phyloP scores from a whole-genome alignment of 2,888 invertebrate genomes.

The Caenorhabditis macrosperma region DNA sequence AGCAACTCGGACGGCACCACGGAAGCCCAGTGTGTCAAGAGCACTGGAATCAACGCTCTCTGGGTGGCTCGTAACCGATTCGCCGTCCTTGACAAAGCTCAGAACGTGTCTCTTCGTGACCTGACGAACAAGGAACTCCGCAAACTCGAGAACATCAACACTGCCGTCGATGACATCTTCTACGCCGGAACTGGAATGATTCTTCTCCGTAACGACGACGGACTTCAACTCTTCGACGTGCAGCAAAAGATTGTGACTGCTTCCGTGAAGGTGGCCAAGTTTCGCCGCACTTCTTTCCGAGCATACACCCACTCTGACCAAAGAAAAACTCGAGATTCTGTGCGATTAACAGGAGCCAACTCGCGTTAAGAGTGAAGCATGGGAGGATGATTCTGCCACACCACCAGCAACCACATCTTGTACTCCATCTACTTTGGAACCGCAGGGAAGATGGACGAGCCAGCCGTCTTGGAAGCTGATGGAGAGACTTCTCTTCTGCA shows the following conservation, averaged over 20 bases:
- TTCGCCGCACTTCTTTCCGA: slow-evolving; percentile 93
- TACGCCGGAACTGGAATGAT: slow-evolving; percentile 99
- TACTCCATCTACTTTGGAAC: slow-evolving; percentile 83
- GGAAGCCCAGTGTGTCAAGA: slow-evolving; percentile 84
- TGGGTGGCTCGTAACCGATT: slow-evolving; percentile 98
- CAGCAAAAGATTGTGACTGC: slow-evolving; percentile 90
- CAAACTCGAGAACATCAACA: slow-evolving; percentile 85
- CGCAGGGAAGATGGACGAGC: slow-evolving; percentile 94
- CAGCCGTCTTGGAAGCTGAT: slow-evolving; percentile 94
- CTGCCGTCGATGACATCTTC: slow-evolving; percentile 93
- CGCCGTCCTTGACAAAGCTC: slow-evolving; percentile 94
- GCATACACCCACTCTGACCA: slow-evolving; percentile 84
- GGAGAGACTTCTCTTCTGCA: slow-evolving; percentile 94
- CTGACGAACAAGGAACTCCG: slow-evolving; percentile 96
- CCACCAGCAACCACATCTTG: slow-evolving; percentile 98
- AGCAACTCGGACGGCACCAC: slow-evolving; percentile 81
- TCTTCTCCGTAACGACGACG: slow-evolving; percentile 87
- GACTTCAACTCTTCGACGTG: slow-evolving; percentile 94
- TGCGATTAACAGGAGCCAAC: slow-evolving; percentile 96
- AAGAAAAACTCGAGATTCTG: slow-evolving; percentile 85
- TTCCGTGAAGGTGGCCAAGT: slow-evolving; percentile 78
- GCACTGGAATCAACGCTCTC: slow-evolving; percentile 91
- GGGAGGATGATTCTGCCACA: slow-evolving; percentile 98
- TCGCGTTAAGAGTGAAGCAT: slow-evolving; percentile 96
- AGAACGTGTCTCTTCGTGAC: slow-evolving; percentile 86